phyloP scores from a whole-genome alignment of 2,888 invertebrate species.

The Hypercompe scribonia region DNA sequence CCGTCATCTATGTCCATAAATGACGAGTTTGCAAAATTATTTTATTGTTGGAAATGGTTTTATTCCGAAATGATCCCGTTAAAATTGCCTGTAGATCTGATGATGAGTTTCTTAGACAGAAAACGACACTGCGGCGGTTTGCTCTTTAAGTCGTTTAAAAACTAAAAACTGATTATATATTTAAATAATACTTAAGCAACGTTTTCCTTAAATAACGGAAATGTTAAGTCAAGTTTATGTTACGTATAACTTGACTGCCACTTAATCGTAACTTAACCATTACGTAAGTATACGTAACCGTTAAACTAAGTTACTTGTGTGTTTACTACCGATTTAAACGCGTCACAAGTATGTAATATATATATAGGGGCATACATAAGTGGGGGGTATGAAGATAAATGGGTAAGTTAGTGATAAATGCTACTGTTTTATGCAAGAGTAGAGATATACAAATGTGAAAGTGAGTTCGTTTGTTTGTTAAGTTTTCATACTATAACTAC shows the following conservation, averaged over 20 bases:
- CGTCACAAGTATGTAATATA: slow-evolving; percentile 4
- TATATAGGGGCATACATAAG: neutral
- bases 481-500: neutral
- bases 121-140: too few species aligned
- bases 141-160: neutral
- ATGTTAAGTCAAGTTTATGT: slow-evolving; percentile 11
- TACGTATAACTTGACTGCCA: slow-evolving; percentile 20
- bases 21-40: too few species aligned
- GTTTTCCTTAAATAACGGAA: slow-evolving; percentile 20
- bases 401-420: neutral
- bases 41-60: too few species aligned
- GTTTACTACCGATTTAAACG: slow-evolving; percentile 5
- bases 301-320: slow-evolving; percentile 4
- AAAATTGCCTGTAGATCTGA: too few species aligned
- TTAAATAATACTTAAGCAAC: neutral
- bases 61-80: too few species aligned
- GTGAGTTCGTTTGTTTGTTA: neutral
- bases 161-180: neutral
- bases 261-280: slow-evolving; percentile 18
- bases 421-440: neutral
- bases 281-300: slow-evolving; percentile 20
- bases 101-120: too few species aligned
- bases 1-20: too few species aligned
- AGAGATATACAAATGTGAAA: neutral
- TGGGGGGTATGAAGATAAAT: neutral